phyloP scores from a whole-genome alignment of 2,797 vertebrate genomes.

The Poecilia picta region DNA sequence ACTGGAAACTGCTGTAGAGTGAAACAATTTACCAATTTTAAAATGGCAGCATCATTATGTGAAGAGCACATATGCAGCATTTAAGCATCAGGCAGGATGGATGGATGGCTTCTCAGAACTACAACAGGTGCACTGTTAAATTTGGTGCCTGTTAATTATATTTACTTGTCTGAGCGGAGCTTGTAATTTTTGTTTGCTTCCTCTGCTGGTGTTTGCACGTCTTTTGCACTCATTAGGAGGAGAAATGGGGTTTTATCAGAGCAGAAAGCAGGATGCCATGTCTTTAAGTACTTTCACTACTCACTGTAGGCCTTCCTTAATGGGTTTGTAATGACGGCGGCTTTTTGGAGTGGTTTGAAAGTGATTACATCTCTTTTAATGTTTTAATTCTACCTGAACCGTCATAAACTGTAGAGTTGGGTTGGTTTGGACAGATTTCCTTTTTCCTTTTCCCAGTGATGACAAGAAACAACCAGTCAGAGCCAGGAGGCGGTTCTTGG shows the following conservation, averaged over 20 bases:
- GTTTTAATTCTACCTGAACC: neutral
- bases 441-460: too few relatives aligned
- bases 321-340: constrained; percentile 10
- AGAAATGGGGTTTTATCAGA: constrained; percentile 21
- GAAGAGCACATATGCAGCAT: constrained; percentile 45
- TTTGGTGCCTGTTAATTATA: constrained; percentile 62
- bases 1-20: constrained; percentile 22
- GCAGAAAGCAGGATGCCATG: constrained; percentile 14
- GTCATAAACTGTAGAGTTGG: neutral
- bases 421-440: neutral
- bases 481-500: too few relatives aligned
- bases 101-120: constrained; percentile 37
- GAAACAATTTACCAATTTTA: constrained; percentile 33
- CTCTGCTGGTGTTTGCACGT: constrained; percentile 27
- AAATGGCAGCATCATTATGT: constrained; percentile 32
- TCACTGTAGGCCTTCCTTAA: constrained; percentile 23
- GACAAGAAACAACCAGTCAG: too few relatives aligned
- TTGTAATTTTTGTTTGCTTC: constrained; percentile 64
- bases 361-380: neutral
- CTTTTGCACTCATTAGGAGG: constrained; percentile 26
- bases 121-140: constrained; percentile 61
- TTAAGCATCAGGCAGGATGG: constrained; percentile 51
- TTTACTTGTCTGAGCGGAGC: constrained; percentile 57
- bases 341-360: neutral
- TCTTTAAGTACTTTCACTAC: constrained; percentile 7